These are phyloP conservation scores for Gasterosteus nipponicus DNA, from an alignment of 2,113 vertebrate species.

Conservation along the genomic window DNA sequence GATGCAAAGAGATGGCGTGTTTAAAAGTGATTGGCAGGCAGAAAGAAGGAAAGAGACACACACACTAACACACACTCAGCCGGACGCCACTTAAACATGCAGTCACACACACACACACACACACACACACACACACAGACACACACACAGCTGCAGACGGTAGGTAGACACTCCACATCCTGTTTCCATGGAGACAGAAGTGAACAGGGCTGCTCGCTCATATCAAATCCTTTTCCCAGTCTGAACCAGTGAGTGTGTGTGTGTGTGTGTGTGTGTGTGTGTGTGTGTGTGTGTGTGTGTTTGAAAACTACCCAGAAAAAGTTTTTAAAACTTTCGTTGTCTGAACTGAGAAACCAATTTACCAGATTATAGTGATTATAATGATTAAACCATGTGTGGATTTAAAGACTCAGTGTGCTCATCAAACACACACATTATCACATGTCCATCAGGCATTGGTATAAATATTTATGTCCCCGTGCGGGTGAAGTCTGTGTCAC, in stretches of 20 bases:
- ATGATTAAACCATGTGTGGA: background rate
- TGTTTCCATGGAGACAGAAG: conserved; percentile 61
- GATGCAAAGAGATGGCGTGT: background rate
- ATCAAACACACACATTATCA: background rate
- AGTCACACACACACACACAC: background rate
- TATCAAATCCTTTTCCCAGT: conserved; percentile 7
- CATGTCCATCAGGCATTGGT: background rate
- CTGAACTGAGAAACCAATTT: background rate
- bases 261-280: conserved; percentile 11
- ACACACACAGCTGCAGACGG: conserved; percentile 9
- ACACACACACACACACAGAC: background rate
- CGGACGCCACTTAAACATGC: background rate
- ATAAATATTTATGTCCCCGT: background rate
- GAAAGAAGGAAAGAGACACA: background rate
- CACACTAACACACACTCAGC: background rate
- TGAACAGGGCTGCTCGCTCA: conserved; percentile 22
- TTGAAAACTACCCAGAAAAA: background rate
- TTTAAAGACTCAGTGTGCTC: background rate
- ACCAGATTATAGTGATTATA: background rate
- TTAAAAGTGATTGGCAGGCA: conserved; percentile 9
- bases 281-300: background rate
- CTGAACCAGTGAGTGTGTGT: conserved; percentile 14
- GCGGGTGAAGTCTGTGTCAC: background rate
- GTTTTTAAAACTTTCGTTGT: background rate
- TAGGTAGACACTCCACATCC: conserved; percentile 36